These are phyloP conservation scores for Rhinolophus sinicus DNA, from an alignment of 2,113 vertebrate species.

Conservation along the genomic window DNA sequence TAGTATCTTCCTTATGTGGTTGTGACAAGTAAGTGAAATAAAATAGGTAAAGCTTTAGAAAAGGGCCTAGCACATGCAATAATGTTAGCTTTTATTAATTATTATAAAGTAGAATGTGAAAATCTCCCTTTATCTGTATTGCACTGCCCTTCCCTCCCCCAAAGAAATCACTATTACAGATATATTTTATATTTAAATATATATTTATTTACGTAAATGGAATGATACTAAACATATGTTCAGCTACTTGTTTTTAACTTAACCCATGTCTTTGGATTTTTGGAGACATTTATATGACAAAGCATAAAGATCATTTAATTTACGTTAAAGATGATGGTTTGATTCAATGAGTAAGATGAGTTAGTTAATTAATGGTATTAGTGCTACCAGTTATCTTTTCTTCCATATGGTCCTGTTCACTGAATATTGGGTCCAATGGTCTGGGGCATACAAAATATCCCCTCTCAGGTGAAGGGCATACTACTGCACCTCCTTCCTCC, in stretches of 20 bases:
- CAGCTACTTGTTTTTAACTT: neutral
- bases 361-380: neutral
- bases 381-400: neutral
- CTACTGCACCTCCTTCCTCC: neutral
- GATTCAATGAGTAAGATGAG: neutral
- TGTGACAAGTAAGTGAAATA: neutral
- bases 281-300: neutral
- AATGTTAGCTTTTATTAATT: neutral
- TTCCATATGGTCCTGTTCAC: neutral
- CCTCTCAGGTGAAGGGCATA: neutral
- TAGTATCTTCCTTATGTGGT: neutral
- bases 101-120: neutral
- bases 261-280: neutral
- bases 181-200: neutral
- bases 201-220: neutral
- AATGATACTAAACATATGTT: neutral
- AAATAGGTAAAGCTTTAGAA: neutral
- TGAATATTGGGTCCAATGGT: no score
- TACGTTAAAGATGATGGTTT: neutral
- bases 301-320: neutral
- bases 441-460: no score
- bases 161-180: neutral
- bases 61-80: neutral
- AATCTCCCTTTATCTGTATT: neutral
- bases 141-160: neutral